Percentiles rank a stretch among this genome's conserved stretches.
These are phyloP conservation scores for Perdix hodgsoniae DNA, from an alignment of 2,797 vertebrate genomes.

Conservation along the genomic window DNA sequence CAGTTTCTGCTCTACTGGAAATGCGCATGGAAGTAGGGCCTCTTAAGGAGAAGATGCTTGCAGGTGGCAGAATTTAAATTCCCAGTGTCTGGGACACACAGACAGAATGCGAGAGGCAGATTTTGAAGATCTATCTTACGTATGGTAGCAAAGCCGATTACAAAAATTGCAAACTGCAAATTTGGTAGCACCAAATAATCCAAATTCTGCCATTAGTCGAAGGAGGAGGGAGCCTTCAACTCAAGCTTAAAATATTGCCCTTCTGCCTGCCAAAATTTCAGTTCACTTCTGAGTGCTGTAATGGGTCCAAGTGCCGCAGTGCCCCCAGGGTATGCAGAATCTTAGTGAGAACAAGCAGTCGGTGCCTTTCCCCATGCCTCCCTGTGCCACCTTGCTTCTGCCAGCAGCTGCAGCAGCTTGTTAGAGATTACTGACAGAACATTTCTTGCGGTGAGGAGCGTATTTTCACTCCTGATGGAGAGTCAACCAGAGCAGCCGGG, in stretches of 20 bases:
- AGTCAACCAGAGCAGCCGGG: accelerated
- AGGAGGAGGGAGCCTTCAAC: background rate
- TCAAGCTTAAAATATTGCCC: background rate
- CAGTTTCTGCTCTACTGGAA: background rate
- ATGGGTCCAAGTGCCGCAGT: background rate
- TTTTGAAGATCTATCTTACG: background rate
- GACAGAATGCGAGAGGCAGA: background rate
- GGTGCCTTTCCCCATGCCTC: background rate
- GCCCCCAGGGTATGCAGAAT: accelerated
- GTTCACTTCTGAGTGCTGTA: background rate
- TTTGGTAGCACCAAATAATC: background rate
- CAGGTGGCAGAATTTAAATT: background rate
- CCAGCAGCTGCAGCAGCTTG: background rate
- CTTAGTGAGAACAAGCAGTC: background rate
- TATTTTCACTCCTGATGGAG: background rate
- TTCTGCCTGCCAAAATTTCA: background rate
- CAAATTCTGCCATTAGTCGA: background rate
- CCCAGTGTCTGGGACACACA: background rate
- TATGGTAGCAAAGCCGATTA: background rate
- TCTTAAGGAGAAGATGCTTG: background rate
- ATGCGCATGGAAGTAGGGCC: background rate
- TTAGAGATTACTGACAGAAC: background rate
- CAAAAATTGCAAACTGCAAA: background rate
- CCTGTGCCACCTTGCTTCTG: background rate
- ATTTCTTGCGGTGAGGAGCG: background rate